Evolutionary conservation across 1,140 invertebrate genomes (phyloP).

Genomic region (Gonatopus flavifemur): DNA sequence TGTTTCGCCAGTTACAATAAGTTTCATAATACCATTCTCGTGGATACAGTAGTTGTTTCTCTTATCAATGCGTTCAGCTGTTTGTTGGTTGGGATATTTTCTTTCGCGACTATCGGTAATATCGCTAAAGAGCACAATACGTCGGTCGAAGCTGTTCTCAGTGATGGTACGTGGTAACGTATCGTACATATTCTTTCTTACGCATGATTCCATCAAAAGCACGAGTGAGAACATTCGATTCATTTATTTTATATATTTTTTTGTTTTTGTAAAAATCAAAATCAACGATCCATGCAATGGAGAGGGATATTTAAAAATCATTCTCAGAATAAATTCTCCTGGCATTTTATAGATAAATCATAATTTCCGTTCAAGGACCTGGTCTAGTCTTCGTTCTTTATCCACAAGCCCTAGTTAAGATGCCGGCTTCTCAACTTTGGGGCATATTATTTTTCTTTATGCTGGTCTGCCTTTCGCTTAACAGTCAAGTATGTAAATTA

Average conservation of each 20-base stretch:
- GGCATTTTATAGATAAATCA: slow-evolving; percentile 42
- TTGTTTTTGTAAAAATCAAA: background rate
- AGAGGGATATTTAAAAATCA: slow-evolving; percentile 21
- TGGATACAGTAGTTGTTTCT: slow-evolving; percentile 81
- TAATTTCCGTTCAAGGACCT: slow-evolving; percentile 67
- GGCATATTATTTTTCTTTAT: slow-evolving; percentile 88
- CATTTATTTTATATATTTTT: background rate
- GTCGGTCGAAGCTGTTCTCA: slow-evolving; percentile 77
- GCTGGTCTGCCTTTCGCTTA: slow-evolving; percentile 84
- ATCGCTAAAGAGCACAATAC: slow-evolving; percentile 79
- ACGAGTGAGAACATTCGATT: slow-evolving; percentile 7
- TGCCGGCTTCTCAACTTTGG: slow-evolving; percentile 85
- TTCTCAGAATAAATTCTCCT: slow-evolving; percentile 35
- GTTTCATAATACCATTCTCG: slow-evolving; percentile 86
- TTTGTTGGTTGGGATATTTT: slow-evolving; percentile 82
- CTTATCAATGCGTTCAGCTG: slow-evolving; percentile 82
- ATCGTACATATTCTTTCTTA: background rate
- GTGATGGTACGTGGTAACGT: slow-evolving; percentile 68
- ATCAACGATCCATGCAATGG: slow-evolving; percentile 9
- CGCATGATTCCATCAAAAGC: background rate
- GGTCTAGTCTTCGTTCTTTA: slow-evolving; percentile 88
- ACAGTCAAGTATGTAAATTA: slow-evolving; percentile 75
- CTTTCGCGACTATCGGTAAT: slow-evolving; percentile 86
- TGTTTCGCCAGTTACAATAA: slow-evolving; percentile 94
- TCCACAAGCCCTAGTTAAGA: slow-evolving; percentile 85